These are phyloP conservation scores for Agapostemon virescens DNA, from an alignment of 2,888 invertebrate species.

Conservation along the genomic window DNA sequence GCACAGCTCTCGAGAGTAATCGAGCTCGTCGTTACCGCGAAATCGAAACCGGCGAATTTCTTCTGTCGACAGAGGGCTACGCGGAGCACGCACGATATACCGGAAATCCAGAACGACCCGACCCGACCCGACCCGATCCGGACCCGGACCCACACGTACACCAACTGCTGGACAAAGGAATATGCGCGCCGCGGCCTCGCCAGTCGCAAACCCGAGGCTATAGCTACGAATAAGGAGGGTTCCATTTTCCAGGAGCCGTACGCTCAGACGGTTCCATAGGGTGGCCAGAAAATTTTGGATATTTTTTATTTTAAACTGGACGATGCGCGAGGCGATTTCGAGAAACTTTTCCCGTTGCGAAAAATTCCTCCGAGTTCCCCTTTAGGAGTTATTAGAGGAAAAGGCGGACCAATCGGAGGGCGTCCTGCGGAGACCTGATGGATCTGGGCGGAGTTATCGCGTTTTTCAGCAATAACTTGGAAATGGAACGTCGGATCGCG, in stretches of 20 bases:
- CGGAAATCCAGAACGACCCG: conserved; percentile 18
- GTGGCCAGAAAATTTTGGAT: no score
- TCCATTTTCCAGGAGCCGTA: conserved; percentile 39
- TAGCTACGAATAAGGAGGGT: neutral
- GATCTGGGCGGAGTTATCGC: no score
- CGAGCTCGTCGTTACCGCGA: conserved; percentile 57
- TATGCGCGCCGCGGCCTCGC: conserved; percentile 7
- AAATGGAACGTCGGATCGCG: no score
- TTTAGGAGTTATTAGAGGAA: no score
- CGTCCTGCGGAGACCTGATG: no score
- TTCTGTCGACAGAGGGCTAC: conserved; percentile 33
- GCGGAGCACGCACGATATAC: conserved; percentile 31
- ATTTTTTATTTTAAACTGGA: no score
- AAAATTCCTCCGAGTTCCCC: no score
- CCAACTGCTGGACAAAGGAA: conserved; percentile 51
- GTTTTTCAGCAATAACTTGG: no score
- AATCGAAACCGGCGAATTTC: conserved; percentile 64
- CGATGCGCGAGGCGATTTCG: no score
- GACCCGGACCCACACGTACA: conserved; percentile 30
- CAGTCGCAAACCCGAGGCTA: neutral
- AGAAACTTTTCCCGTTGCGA: no score
- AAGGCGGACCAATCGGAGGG: no score
- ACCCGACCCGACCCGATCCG: neutral
- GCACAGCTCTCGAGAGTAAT: conserved; percentile 53
- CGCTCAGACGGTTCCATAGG: conserved; percentile 14